phyloP scores from a whole-genome alignment of 2,113 vertebrate species.

The Bettongia penicillata region DNA sequence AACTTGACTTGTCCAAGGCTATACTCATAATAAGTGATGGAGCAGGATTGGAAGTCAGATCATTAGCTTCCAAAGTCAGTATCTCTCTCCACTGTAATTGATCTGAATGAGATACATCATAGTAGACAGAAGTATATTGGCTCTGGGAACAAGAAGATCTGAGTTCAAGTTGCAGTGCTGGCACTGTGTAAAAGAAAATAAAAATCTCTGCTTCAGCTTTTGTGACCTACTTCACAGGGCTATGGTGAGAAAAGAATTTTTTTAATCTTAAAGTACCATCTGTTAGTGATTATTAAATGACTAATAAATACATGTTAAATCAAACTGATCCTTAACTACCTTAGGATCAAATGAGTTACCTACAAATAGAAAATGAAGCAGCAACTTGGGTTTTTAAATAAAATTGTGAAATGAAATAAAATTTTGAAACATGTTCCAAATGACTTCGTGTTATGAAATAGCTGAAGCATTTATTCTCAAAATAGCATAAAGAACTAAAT shows the following conservation, averaged over 20 bases:
- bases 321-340: background rate
- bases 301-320: background rate
- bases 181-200: background rate
- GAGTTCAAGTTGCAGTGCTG: background rate
- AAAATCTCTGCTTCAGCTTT: background rate
- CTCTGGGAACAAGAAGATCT: background rate
- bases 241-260: background rate
- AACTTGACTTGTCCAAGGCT: background rate
- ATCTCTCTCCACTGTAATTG: background rate
- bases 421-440: background rate
- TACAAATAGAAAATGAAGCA: slow-evolving; percentile 15
- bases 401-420: background rate
- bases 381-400: background rate
- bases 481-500: background rate
- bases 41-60: background rate
- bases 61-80: background rate
- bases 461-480: background rate
- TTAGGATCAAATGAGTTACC: background rate
- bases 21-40: background rate
- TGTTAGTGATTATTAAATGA: background rate
- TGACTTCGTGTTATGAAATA: background rate
- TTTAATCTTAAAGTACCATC: background rate
- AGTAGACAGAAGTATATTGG: too few relatives aligned
- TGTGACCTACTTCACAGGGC: background rate
- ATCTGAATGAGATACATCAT: background rate